Base-by-base conservation (phyloP, 2,888 invertebrate genomes). In the Allophyes oxyacanthae region DNA sequence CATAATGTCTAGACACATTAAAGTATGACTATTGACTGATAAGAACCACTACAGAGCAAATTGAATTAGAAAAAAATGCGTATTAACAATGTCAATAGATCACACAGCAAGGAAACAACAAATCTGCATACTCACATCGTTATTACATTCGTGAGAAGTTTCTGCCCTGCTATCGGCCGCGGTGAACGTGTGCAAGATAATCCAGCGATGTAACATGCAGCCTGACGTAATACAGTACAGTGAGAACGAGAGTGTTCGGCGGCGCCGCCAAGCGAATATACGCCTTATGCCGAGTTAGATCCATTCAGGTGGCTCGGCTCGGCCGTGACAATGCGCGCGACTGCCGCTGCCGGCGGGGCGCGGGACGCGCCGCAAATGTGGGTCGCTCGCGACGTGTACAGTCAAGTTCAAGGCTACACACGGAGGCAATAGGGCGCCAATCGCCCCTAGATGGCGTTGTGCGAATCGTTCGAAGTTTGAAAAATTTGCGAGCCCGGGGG, bases 381-480 rank as follows among this genome's bases (percentile, higher is more conserved):
- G 92, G 92, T 93, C 92, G 92, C 79, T 84, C 83, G 86, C 88
- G 88, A 83, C 86, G 87, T 66, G 62, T 82, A 82, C 80, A 86
- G 90, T 92, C 93, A 94, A 93, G 93, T 93, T 94, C 93, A 93
- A 92, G 92, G 93, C 90, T 88, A 90, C 92, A 78, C 82, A 80
- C 81, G 76, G 74, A 76, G 79, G 85, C 85, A 71, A 83, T 82
- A 81, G 85, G 84, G 83, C 79, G 79, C 82, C 79, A 68, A 85
- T 84, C 87, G 87, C 83, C 84, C 87, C 83, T 90, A 93, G 92
- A 92, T 93, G 93, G 92, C 93, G 93, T 86, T 91, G 89, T 78
- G 82, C 82, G 89, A 86, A 67, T 62, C 67, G 49, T 86, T 82
- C 85, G 84, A 82, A 81, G 83, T 88, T 87, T 76, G 85, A 91